Evolutionary conservation across 1,140 invertebrate species (phyloP), one percentile per base, ranked within the genome.

Genomic region (Antheraea pernyi): DNA sequence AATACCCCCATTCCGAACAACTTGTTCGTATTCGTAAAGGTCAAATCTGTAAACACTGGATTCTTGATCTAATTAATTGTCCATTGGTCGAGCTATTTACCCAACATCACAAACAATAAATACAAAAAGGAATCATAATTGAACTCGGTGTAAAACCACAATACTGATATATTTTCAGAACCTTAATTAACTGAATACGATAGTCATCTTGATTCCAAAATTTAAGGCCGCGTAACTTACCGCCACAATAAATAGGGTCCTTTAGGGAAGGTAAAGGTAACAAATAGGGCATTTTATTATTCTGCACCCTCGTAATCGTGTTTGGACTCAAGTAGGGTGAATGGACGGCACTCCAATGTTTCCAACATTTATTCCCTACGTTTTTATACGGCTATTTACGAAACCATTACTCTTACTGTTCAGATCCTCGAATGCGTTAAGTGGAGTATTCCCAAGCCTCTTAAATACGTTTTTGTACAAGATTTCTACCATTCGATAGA

Each of bases 231-330:
- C 63, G 68, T 83, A 79, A 82, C 63, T 79, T 79, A 77, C 75
- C 84, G 83, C 74, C 60, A 65, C 69, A 78, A 81, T 82, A 82
- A 85, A 83, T 82, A 70, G 75, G 46, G 42, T 59, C 70, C 79
- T 80, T 66, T 79, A 76, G 66, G 65, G 69, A 68, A 79, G 77
- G 77, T 76, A 83, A 76, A 80, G 74, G 81, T 83, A 85, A 88
- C 81, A 84, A 88, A 86, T 86, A 83, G 85, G 71, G 75, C 78
- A 80, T 85, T 81, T 86, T 84, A 88, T 88, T 85, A 85, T 86
- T 82, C 77, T 74, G 69, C 72, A 74, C 81, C 85, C 80, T 75
- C 81, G 69, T 85, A 88, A 88, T 82, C 78, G 75, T 79, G 79
- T 85, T 86, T 80, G 68, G 70, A 59, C 69, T 73, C 69, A 74